phyloP scores from a whole-genome alignment of 2,113 vertebrate species.

The Phyllostomus hastatus region DNA sequence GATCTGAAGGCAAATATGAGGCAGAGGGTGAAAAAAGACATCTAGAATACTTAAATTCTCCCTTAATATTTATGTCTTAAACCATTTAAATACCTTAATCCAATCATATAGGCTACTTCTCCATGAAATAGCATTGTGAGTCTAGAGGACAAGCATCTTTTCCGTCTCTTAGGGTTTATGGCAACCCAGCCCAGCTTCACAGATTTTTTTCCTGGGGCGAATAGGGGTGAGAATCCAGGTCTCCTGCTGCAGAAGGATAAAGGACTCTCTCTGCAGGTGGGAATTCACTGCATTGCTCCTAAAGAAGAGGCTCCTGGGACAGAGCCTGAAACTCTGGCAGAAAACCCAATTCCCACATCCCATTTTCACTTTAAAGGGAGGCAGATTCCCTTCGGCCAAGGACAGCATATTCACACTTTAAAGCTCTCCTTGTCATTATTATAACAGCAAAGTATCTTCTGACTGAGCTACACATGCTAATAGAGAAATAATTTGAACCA shows the following conservation, averaged over 20 bases:
- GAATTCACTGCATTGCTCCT: background rate
- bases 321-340: background rate
- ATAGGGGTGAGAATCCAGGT: background rate
- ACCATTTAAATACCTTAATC: background rate
- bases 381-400: background rate
- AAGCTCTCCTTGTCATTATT: background rate
- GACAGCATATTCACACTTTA: background rate
- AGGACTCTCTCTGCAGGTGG: background rate
- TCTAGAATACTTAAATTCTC: background rate
- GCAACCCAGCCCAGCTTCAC: background rate
- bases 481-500: background rate
- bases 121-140: background rate
- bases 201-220: background rate
- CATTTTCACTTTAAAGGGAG: constrained; percentile 38
- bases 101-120: background rate
- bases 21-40: background rate
- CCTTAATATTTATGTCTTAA: background rate
- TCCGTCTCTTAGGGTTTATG: background rate
- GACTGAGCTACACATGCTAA: background rate
- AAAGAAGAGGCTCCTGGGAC: background rate
- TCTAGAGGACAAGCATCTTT: background rate
- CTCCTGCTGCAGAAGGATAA: background rate
- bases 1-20: background rate
- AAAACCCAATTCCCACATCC: background rate
- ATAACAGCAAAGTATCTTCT: background rate